A percentile compares a stretch with the other conserved stretches of the same genome.
Conservation (phyloP, 2,797 vertebrate genomes). For the Thamnophis elegans region DNA sequence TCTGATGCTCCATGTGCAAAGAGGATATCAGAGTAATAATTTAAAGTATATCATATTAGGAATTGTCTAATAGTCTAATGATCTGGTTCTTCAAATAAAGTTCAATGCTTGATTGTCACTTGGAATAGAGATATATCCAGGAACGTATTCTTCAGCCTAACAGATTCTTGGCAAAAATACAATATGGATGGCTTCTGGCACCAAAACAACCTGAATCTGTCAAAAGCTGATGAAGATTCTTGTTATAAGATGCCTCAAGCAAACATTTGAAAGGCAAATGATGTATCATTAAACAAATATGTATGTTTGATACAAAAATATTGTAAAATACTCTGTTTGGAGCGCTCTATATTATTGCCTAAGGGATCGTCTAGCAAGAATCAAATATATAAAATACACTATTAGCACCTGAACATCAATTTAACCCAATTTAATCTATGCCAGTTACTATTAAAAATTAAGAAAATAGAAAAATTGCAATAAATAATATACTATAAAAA, state of each 20-base stretch:
- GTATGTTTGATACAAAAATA: neutral
- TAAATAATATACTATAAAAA: neutral
- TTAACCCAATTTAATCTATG: neutral
- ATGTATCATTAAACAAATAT: neutral
- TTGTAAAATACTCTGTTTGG: neutral
- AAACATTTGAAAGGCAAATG: slow-evolving; percentile 2
- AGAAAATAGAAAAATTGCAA: neutral
- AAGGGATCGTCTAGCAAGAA: neutral
- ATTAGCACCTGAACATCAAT: neutral
- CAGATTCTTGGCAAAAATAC: neutral
- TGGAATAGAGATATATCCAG: neutral
- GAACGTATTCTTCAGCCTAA: neutral
- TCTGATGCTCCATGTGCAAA: neutral
- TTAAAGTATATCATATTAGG: neutral
- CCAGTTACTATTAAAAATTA: neutral
- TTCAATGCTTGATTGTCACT: neutral
- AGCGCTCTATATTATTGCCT: neutral
- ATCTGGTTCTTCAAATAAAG: neutral
- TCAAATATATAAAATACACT: neutral
- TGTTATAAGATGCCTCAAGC: neutral
- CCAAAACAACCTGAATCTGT: neutral
- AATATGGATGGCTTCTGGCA: neutral
- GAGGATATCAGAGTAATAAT: neutral
- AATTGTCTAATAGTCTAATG: neutral
- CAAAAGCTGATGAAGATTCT: neutral